Percentiles rank a stretch among this genome's conserved stretches.
Evolutionary conservation across 2,113 vertebrate species (phyloP).

Genomic region (Eleginops maclovinus): DNA sequence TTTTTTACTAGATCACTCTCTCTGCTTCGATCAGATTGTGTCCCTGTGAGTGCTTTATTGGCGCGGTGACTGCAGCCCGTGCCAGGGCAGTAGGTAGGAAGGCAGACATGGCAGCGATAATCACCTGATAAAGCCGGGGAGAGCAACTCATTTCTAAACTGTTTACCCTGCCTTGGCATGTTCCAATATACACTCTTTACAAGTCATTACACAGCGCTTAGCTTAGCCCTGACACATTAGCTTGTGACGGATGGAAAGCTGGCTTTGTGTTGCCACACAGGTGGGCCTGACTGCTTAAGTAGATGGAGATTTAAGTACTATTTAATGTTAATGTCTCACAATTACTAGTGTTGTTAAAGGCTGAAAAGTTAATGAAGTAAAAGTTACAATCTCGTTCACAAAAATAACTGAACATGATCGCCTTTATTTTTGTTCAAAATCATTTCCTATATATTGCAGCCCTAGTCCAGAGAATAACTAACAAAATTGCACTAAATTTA

Average conservation of each 20-base stretch:
- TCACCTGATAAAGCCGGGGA: conserved; percentile 71
- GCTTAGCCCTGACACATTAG: conserved; percentile 54
- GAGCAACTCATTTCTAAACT: conserved; percentile 66
- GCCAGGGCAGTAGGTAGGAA: conserved; percentile 67
- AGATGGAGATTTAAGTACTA: conserved; percentile 36
- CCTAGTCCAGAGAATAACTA: neutral
- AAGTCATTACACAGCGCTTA: conserved; percentile 65
- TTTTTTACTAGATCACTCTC: conserved; percentile 27
- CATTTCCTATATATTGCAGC: no score
- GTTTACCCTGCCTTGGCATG: conserved; percentile 76
- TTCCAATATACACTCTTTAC: conserved; percentile 71
- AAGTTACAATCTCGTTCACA: no score
- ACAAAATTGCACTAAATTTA: conserved; percentile 1
- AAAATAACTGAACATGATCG: no score
- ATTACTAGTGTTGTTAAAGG: neutral
- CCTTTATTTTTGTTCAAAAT: no score
- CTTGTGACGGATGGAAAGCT: conserved; percentile 46
- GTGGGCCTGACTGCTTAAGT: conserved; percentile 21
- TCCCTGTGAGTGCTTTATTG: conserved; percentile 67
- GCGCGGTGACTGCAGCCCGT: conserved; percentile 41
- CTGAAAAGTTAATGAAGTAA: no score
- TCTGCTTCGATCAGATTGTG: conserved; percentile 57
- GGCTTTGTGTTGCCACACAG: conserved; percentile 45
- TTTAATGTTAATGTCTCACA: conserved; percentile 25
- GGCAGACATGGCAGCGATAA: conserved; percentile 65